Percentiles rank a stretch among this genome's conserved stretches.
These are phyloP conservation scores for Coleophora flavipennella DNA, from an alignment of 2,888 invertebrate genomes.

Conservation along the genomic window DNA sequence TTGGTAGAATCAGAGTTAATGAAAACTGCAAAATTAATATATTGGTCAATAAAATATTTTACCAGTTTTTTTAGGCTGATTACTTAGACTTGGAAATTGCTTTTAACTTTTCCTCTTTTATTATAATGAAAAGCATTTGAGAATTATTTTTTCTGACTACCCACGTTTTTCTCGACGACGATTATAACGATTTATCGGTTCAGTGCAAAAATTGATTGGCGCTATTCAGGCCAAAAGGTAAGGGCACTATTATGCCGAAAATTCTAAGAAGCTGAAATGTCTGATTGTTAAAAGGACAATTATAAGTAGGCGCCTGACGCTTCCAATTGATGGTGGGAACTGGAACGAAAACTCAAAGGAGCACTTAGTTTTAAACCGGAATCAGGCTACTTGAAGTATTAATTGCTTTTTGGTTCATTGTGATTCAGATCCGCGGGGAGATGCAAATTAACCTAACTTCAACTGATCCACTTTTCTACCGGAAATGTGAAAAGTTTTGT, in stretches of 20 bases:
- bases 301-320: conserved; percentile 23
- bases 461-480: conserved; percentile 63
- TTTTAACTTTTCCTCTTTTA: no score
- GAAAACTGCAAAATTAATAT: no score
- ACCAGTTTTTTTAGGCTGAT: no score
- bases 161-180: no score
- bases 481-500: conserved; percentile 57
- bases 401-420: conserved; percentile 70
- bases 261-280: background rate
- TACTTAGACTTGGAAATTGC: no score
- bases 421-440: conserved; percentile 64
- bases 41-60: no score
- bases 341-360: conserved; percentile 63
- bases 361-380: conserved; percentile 64
- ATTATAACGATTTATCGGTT: no score
- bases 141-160: no score
- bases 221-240: background rate
- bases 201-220: no score
- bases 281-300: conserved; percentile 15
- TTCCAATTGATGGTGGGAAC: conserved; percentile 45
- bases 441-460: conserved; percentile 66
- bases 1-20: no score
- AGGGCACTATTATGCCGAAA: background rate
- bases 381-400: conserved; percentile 66
- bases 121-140: no score